A percentile compares a stretch with the other conserved stretches of the same genome.
These are phyloP conservation scores for Alligator mississippiensis DNA, from an alignment of 2,113 vertebrate genomes.

Conservation along the genomic window DNA sequence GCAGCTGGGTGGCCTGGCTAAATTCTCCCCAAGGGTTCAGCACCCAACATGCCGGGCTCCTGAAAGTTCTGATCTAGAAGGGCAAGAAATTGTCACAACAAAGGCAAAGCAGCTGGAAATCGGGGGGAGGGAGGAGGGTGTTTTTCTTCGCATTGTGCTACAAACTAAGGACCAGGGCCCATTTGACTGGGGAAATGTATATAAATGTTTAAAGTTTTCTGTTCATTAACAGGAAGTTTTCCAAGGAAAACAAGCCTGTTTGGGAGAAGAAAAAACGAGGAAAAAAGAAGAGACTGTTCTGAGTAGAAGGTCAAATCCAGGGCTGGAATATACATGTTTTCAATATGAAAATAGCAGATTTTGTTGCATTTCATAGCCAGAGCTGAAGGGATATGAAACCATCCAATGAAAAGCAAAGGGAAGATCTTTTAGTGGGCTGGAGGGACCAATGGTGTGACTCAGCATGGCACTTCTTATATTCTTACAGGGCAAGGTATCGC, in stretches of 20 bases:
- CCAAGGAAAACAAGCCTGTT: conserved; percentile 41
- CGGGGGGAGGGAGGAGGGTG: neutral
- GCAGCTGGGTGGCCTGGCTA: neutral
- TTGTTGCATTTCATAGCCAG: conserved; percentile 5
- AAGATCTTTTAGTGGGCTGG: neutral
- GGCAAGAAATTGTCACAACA: neutral
- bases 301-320: neutral
- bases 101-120: neutral
- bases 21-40: neutral
- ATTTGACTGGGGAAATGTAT: neutral
- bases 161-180: neutral
- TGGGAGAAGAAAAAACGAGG: conserved; percentile 19
- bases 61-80: neutral
- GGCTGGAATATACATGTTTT: neutral
- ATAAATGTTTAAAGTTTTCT: neutral
- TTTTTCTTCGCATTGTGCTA: neutral
- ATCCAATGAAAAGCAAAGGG: neutral
- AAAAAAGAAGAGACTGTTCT: neutral
- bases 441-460: too few relatives aligned
- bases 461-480: too few relatives aligned
- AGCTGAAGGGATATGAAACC: neutral
- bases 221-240: conserved; percentile 4
- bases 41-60: neutral
- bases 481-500: too few relatives aligned
- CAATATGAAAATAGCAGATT: neutral